Evolutionary conservation across 2,888 invertebrate species (phyloP).

Genomic region (Leptinotarsa rubiginosa): DNA sequence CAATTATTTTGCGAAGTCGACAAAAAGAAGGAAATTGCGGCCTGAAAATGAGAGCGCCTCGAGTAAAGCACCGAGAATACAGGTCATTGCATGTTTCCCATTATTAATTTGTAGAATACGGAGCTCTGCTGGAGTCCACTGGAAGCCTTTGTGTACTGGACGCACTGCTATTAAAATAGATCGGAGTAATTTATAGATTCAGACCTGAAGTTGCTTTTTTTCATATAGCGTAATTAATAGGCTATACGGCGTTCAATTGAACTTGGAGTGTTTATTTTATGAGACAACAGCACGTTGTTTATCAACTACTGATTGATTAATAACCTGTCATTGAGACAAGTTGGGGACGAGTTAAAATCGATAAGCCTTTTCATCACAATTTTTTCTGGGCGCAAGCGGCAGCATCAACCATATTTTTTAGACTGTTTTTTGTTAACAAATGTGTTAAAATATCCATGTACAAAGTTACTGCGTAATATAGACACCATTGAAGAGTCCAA

Average conservation of each 20-base stretch:
- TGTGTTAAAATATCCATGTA: too few relatives aligned
- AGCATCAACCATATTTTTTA: too few relatives aligned
- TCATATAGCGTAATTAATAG: neutral
- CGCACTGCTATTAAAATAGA: constrained; percentile 6
- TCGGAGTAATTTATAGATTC: constrained; percentile 19
- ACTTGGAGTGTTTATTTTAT: constrained; percentile 6
- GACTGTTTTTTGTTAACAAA: too few relatives aligned
- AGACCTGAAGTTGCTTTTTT: constrained; percentile 9
- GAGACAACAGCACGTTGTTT: neutral
- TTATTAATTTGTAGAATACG: constrained; percentile 16
- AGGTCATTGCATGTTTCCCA: constrained; percentile 30
- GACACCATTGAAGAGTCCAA: too few relatives aligned
- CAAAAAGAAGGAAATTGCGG: constrained; percentile 16
- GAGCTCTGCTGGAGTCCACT: constrained; percentile 13
- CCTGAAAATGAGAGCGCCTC: constrained; percentile 36
- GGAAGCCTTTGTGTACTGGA: constrained; percentile 7
- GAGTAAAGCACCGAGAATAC: constrained; percentile 39
- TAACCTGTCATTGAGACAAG: neutral
- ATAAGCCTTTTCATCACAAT: too few relatives aligned
- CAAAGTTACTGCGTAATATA: too few relatives aligned
- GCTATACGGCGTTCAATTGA: constrained; percentile 2
- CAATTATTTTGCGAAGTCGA: constrained; percentile 19
- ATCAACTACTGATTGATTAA: constrained; percentile 4
- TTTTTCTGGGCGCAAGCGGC: too few relatives aligned
- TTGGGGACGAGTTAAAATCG: neutral